These are phyloP conservation scores for Silurus meridionalis DNA, from an alignment of 2,113 vertebrate species.

Conservation along the genomic window DNA sequence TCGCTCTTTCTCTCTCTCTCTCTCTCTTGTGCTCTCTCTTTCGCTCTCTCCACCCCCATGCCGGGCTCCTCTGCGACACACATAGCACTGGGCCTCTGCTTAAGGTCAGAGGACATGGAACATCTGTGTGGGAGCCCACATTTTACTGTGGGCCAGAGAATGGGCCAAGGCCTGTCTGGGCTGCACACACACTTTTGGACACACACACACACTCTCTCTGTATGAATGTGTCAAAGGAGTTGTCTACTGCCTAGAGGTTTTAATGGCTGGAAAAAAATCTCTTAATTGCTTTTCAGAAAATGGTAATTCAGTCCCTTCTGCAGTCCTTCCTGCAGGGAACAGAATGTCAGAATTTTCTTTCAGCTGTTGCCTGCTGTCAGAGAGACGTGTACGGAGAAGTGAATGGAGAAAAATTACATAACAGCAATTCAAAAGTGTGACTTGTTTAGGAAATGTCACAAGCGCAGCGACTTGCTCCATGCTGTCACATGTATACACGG, in stretches of 20 bases:
- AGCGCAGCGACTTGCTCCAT: slow-evolving; percentile 21
- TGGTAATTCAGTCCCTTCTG: slow-evolving; percentile 26
- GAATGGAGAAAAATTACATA: slow-evolving; percentile 41
- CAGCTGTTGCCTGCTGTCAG: not conserved
- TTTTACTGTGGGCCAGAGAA: slow-evolving; percentile 42
- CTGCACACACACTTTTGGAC: slow-evolving; percentile 35
- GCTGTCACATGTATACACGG: slow-evolving; percentile 25
- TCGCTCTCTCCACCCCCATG: slow-evolving; percentile 42
- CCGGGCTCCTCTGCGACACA: slow-evolving; percentile 47
- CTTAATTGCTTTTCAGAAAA: slow-evolving; percentile 36
- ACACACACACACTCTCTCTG: slow-evolving; percentile 30
- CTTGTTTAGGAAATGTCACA: slow-evolving; percentile 39
- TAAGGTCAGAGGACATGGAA: slow-evolving; percentile 61
- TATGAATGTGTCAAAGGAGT: slow-evolving; percentile 27
- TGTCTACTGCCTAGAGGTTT: slow-evolving; percentile 35
- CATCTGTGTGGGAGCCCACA: slow-evolving; percentile 61
- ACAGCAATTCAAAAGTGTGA: slow-evolving; percentile 13
- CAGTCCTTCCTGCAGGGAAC: slow-evolving; percentile 17
- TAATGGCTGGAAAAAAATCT: slow-evolving; percentile 28
- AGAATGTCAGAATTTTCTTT: slow-evolving; percentile 22
- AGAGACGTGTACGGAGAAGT: not conserved
- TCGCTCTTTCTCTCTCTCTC: slow-evolving; percentile 34
- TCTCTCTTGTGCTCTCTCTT: not conserved
- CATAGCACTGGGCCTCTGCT: slow-evolving; percentile 44
- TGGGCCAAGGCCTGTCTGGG: slow-evolving; percentile 52